Conservation (phyloP, 2,888 invertebrate genomes). For the Xanthia togata region DNA sequence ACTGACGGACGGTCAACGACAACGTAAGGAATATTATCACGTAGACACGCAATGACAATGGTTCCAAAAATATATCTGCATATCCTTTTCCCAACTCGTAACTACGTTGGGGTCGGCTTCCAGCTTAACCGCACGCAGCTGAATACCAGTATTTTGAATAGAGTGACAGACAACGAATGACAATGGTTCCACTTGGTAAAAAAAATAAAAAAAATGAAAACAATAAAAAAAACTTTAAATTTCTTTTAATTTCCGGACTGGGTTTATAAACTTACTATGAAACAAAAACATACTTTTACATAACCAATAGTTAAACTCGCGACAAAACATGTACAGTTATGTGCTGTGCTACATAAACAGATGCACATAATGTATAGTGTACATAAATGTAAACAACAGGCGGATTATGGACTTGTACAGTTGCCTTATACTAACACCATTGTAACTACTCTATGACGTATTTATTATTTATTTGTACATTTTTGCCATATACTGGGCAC, state of each 20-base stretch:
- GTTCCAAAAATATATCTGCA: not conserved
- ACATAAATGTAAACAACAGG: not conserved
- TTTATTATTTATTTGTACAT: conserved; percentile 28
- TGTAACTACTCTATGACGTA: not conserved
- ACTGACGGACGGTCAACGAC: not conserved
- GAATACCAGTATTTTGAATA: not conserved
- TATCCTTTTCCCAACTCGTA: not conserved
- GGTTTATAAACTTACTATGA: not conserved
- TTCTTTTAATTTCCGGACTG: not conserved
- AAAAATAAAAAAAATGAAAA: not conserved
- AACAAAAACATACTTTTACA: conserved; percentile 1
- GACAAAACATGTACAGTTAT: not conserved
- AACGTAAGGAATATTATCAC: not conserved
- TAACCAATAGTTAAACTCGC: not conserved
- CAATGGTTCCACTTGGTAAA: not conserved
- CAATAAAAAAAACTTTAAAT: not conserved
- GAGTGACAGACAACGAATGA: not conserved
- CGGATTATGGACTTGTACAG: conserved; percentile 5
- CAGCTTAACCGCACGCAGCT: not conserved
- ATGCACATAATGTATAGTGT: conserved; percentile 6
- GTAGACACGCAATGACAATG: not conserved
- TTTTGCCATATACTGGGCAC: not conserved
- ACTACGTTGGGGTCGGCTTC: not conserved
- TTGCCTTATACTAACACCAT: conserved; percentile 10
- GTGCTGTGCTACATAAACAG: not conserved